Conservation (phyloP, 2,797 vertebrate genomes). For the Spizella passerina region DNA sequence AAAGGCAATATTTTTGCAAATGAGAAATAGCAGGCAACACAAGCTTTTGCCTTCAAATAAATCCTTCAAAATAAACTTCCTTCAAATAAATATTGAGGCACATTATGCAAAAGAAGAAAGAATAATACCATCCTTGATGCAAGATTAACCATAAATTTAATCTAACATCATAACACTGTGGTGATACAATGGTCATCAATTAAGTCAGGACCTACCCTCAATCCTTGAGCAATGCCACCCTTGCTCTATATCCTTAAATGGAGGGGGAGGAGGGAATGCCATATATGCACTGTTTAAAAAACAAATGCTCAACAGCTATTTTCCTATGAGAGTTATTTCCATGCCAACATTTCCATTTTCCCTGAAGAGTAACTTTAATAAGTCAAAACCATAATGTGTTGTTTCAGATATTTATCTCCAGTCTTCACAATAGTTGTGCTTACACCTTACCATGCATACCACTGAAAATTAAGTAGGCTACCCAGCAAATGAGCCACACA, state of each 20-base stretch:
- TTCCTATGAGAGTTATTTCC: neutral
- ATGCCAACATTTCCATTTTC: neutral
- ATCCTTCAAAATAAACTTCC: neutral
- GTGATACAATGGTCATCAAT: neutral
- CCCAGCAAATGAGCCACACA: neutral
- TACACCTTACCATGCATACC: neutral
- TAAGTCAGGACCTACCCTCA: neutral
- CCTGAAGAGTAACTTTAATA: neutral
- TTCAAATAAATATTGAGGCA: neutral
- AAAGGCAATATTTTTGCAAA: conserved; percentile 28
- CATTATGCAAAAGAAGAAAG: neutral
- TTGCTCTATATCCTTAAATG: neutral
- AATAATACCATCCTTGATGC: neutral
- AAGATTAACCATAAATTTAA: neutral
- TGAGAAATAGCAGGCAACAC: neutral
- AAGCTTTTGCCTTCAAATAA: neutral
- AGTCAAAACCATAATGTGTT: neutral
- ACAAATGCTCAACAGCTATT: neutral
- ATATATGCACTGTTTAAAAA: neutral
- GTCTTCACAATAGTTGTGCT: neutral
- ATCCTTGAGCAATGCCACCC: neutral
- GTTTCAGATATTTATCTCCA: neutral
- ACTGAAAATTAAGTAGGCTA: neutral
- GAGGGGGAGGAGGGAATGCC: neutral
- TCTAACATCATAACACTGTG: neutral